These are phyloP conservation scores for Bilobella aurantiaca DNA, from an alignment of 1,140 invertebrate genomes.

Conservation along the genomic window DNA sequence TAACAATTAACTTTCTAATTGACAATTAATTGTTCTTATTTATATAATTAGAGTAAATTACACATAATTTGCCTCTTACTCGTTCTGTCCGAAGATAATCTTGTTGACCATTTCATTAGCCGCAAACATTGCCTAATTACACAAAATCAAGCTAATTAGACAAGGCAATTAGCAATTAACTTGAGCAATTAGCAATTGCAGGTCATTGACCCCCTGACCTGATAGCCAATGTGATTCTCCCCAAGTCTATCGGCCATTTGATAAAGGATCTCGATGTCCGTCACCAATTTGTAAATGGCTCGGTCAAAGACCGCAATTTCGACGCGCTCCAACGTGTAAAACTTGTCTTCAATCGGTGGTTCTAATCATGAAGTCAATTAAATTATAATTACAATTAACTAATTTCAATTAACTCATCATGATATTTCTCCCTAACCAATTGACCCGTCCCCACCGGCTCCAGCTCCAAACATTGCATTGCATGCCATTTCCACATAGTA, in stretches of 20 bases:
- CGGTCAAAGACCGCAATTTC: constrained; percentile 44
- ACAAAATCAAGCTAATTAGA: not conserved
- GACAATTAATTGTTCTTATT: not conserved
- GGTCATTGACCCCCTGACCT: constrained; percentile 20
- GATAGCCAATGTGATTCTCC: constrained; percentile 42
- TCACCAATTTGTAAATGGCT: constrained; percentile 40
- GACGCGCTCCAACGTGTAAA: constrained; percentile 40
- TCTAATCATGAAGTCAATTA: constrained; percentile 21
- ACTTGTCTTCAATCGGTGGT: constrained; percentile 40
- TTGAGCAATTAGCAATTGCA: not conserved
- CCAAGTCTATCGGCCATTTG: constrained; percentile 39
- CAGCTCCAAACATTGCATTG: not conserved
- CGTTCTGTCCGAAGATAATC: constrained; percentile 21
- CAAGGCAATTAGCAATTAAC: not conserved
- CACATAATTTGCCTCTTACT: constrained; percentile 13
- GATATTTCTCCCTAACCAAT: constrained; percentile 9
- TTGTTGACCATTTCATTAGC: constrained; percentile 46
- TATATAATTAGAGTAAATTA: constrained; percentile 8
- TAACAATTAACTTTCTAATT: too few species aligned
- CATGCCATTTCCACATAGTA: not conserved
- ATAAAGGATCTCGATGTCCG: constrained; percentile 44
- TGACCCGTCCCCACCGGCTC: not conserved
- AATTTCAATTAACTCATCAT: not conserved
- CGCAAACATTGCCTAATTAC: constrained; percentile 41
- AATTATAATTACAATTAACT: not conserved